Percentiles rank a stretch among this genome's conserved stretches.
These are phyloP conservation scores for Oppia nitens DNA, from an alignment of 1,140 invertebrate genomes.

Conservation along the genomic window DNA sequence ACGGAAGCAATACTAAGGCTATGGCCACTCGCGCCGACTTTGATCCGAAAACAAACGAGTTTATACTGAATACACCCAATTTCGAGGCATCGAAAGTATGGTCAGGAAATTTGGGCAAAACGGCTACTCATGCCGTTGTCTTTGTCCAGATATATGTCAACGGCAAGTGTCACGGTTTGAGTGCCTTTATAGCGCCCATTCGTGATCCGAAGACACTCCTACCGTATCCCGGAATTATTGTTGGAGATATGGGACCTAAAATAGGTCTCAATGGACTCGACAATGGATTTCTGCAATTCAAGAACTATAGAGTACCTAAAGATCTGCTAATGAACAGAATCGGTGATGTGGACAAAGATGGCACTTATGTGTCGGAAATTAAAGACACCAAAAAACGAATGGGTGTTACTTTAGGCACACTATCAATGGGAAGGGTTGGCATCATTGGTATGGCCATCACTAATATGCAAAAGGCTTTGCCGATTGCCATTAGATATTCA, in stretches of 20 bases:
- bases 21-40: constrained; percentile 79
- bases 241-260: constrained; percentile 79
- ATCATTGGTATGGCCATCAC: constrained; percentile 45
- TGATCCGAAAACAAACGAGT: constrained; percentile 49
- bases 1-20: constrained; percentile 80
- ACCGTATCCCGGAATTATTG: constrained; percentile 51
- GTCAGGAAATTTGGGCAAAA: constrained; percentile 73
- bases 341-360: constrained; percentile 66
- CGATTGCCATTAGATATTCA: constrained; percentile 76
- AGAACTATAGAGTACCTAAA: constrained; percentile 62
- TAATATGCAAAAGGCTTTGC: constrained; percentile 49
- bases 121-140: constrained; percentile 51
- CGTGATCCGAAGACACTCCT: constrained; percentile 52
- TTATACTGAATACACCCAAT: constrained; percentile 76
- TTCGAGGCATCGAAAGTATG: constrained; percentile 91
- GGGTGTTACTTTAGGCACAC: constrained; percentile 41
- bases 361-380: constrained; percentile 48
- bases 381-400: constrained; percentile 15
- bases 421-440: constrained; percentile 62
- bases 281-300: constrained; percentile 75
- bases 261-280: constrained; percentile 70
- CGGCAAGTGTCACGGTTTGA: constrained; percentile 62
- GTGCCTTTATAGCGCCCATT: constrained; percentile 65
- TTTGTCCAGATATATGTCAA: constrained; percentile 75
- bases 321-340: constrained; percentile 66